phyloP scores from a whole-genome alignment of 2,797 vertebrate species.

The Falco peregrinus region DNA sequence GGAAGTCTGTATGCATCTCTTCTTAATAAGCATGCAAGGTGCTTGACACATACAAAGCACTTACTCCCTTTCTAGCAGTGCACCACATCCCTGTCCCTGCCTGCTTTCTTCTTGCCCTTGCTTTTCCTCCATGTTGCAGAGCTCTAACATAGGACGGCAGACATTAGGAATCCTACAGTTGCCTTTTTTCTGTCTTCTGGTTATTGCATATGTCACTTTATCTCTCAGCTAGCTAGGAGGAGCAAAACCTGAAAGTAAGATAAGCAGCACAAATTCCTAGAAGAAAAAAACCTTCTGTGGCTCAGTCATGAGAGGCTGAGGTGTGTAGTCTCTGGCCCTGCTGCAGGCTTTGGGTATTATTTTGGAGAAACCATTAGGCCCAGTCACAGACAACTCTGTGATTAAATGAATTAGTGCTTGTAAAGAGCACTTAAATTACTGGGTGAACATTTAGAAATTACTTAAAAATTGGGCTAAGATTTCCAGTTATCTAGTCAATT shows the following conservation, averaged over 20 bases:
- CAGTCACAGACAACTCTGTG: neutral
- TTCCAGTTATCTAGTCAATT: neutral
- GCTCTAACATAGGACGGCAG: neutral
- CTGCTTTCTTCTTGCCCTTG: neutral
- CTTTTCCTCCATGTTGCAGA: neutral
- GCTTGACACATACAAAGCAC: neutral
- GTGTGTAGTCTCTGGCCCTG: neutral
- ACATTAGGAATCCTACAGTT: neutral
- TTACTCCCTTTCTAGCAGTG: neutral
- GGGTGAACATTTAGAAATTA: neutral
- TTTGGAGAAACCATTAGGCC: neutral
- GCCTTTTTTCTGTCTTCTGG: neutral
- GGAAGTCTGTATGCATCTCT: neutral
- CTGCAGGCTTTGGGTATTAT: neutral
- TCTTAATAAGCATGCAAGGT: neutral
- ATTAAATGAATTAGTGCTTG: slow-evolving; percentile 4
- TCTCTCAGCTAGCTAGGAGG: neutral
- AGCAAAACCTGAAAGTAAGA: neutral
- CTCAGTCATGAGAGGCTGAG: neutral
- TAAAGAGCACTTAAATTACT: neutral
- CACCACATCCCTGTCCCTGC: neutral
- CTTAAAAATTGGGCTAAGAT: neutral
- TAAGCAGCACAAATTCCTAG: neutral
- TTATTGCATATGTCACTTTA: neutral
- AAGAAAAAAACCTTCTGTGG: neutral